Evolutionary conservation across 2,888 invertebrate species (phyloP).

Genomic region (Hyposoter dolosus): DNA sequence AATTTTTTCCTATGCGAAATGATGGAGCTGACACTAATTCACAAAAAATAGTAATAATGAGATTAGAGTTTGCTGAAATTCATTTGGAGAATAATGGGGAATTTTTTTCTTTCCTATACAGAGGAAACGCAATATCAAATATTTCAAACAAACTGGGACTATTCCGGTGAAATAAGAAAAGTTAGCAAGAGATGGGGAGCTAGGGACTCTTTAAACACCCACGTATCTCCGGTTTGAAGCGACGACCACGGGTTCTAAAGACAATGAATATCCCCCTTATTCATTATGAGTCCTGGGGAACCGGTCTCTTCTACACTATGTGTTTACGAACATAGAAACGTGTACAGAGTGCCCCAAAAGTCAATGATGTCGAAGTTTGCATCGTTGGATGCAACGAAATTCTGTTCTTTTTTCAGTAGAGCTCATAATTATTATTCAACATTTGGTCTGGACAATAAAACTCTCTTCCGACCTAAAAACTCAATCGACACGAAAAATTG

Average conservation of each 20-base stretch:
- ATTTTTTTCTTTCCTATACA: neutral
- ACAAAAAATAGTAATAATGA: neutral
- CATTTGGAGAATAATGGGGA: neutral
- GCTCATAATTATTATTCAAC: no score
- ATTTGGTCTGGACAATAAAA: no score
- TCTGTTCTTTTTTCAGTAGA: no score
- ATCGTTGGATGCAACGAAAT: no score
- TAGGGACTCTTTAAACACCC: conserved; percentile 22
- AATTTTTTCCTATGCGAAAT: neutral
- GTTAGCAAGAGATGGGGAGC: conserved; percentile 2
- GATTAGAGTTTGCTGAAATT: neutral
- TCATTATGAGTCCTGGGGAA: conserved; percentile 40
- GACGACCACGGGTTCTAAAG: conserved; percentile 23
- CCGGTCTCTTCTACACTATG: conserved; percentile 17
- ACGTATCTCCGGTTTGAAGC: conserved; percentile 21
- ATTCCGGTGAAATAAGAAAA: conserved; percentile 14
- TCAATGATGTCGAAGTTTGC: no score
- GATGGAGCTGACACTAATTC: neutral
- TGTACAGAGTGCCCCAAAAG: neutral
- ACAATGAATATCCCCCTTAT: conserved; percentile 34
- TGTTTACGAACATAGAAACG: neutral
- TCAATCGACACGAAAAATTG: no score
- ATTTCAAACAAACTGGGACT: conserved; percentile 7
- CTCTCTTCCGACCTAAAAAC: no score
- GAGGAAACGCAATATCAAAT: neutral